These are phyloP conservation scores for Notoglanidium macrostoma DNA, from an alignment of 2,797 vertebrate genomes.

Conservation along the genomic window DNA sequence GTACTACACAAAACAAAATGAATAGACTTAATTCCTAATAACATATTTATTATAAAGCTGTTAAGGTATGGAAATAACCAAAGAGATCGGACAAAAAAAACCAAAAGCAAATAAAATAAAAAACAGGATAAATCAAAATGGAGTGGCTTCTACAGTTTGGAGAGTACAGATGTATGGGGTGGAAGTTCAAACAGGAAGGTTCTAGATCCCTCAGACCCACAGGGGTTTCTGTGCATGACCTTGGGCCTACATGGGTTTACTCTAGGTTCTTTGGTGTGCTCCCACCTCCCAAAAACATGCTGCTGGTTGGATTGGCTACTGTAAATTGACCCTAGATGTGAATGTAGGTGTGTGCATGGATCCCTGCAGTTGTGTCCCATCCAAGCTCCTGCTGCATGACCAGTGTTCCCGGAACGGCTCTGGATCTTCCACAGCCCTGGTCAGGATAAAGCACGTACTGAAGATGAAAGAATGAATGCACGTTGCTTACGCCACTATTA, in stretches of 20 bases:
- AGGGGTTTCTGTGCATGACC: too few relatives aligned
- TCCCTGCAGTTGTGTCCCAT: too few relatives aligned
- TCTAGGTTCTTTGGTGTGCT: too few relatives aligned
- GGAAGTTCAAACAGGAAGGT: not conserved
- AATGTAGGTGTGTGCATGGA: not conserved
- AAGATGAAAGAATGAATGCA: not conserved
- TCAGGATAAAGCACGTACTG: not conserved
- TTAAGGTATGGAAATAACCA: not conserved
- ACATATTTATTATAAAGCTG: not conserved
- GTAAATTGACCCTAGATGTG: not conserved
- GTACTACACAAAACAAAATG: not conserved
- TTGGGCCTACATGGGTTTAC: too few relatives aligned
- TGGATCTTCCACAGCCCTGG: not conserved
- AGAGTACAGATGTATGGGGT: not conserved
- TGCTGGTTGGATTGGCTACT: not conserved
- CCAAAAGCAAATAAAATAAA: not conserved
- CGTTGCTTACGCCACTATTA: not conserved
- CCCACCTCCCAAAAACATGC: not conserved
- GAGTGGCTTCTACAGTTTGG: not conserved
- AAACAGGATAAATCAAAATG: not conserved
- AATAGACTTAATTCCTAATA: not conserved
- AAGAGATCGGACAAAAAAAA: not conserved
- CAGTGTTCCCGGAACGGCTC: too few relatives aligned
- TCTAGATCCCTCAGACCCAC: too few relatives aligned
- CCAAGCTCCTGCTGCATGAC: too few relatives aligned